Percentiles rank a stretch among this genome's conserved stretches.
Conservation (phyloP, 2,113 vertebrate species). For the Boleophthalmus pectinirostris region DNA sequence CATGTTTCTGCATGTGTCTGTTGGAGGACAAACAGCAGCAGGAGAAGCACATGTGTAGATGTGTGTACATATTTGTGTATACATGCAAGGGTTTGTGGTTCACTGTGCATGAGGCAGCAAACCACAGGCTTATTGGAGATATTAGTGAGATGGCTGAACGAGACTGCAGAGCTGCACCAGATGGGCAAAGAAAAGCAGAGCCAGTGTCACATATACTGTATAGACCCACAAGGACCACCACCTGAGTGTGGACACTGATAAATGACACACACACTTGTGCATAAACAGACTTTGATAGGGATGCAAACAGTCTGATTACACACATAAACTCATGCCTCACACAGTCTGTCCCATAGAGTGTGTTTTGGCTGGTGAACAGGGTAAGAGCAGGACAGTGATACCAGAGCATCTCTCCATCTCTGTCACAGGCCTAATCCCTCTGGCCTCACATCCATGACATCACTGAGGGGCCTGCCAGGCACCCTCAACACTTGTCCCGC, state of each 20-base stretch:
- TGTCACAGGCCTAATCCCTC: slow-evolving; percentile 64
- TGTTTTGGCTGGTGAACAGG: slow-evolving; percentile 57
- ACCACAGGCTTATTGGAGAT: slow-evolving; percentile 81
- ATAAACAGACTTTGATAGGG: slow-evolving; percentile 69
- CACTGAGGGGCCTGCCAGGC: slow-evolving; percentile 54
- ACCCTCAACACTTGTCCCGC: slow-evolving; percentile 32
- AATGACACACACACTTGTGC: slow-evolving; percentile 50
- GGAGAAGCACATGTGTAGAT: slow-evolving; percentile 59
- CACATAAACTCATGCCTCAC: slow-evolving; percentile 51
- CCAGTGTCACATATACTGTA: slow-evolving; percentile 37
- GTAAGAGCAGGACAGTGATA: slow-evolving; percentile 59
- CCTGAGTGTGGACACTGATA: slow-evolving; percentile 63
- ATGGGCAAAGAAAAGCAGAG: slow-evolving; percentile 71
- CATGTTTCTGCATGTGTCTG: slow-evolving; percentile 74
- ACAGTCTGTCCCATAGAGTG: slow-evolving; percentile 28
- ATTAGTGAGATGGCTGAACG: slow-evolving; percentile 75
- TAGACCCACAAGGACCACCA: slow-evolving; percentile 51
- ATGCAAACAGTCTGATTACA: slow-evolving; percentile 72
- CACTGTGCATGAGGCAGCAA: slow-evolving; percentile 72
- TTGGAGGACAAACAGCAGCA: slow-evolving; percentile 71
- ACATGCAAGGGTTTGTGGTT: slow-evolving; percentile 36
- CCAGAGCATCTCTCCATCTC: slow-evolving; percentile 69
- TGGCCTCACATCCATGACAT: slow-evolving; percentile 65
- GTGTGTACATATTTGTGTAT: slow-evolving; percentile 39
- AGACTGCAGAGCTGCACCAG: slow-evolving; percentile 75